A percentile compares a stretch with the other conserved stretches of the same genome.
These are phyloP conservation scores for Trichoplusia ni DNA, from an alignment of 1,140 invertebrate species.

Conservation along the genomic window DNA sequence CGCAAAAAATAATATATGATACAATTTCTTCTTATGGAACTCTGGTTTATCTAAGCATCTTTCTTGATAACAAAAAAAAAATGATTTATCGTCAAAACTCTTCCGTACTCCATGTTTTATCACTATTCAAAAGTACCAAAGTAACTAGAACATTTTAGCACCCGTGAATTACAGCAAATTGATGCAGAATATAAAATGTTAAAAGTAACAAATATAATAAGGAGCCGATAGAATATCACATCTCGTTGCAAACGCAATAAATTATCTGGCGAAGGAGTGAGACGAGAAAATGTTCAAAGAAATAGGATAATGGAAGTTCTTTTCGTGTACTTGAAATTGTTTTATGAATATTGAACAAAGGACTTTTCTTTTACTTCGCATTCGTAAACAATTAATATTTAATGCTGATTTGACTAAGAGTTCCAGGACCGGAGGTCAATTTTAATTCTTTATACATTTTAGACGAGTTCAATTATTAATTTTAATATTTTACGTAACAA, in stretches of 20 bases:
- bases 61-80: no score
- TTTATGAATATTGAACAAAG: constrained; percentile 36
- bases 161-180: background rate
- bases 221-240: constrained; percentile 32
- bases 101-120: no score
- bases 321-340: constrained; percentile 32
- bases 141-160: background rate
- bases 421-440: no score
- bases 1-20: no score
- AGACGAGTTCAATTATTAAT: background rate
- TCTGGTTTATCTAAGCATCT: no score
- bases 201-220: constrained; percentile 21
- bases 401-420: constrained; percentile 1
- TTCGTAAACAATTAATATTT: constrained; percentile 23
- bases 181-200: background rate
- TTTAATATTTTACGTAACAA: no score
- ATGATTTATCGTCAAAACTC: no score
- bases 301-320: constrained; percentile 39
- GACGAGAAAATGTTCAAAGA: constrained; percentile 35
- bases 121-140: background rate
- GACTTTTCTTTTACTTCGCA: constrained; percentile 25
- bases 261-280: constrained; percentile 29
- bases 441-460: background rate
- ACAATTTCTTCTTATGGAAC: no score
- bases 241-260: constrained; percentile 37